Evolutionary conservation across 1,140 invertebrate species (phyloP), one percentile per base, ranked within the genome.

Genomic region (Drosophila lacteicornis): DNA sequence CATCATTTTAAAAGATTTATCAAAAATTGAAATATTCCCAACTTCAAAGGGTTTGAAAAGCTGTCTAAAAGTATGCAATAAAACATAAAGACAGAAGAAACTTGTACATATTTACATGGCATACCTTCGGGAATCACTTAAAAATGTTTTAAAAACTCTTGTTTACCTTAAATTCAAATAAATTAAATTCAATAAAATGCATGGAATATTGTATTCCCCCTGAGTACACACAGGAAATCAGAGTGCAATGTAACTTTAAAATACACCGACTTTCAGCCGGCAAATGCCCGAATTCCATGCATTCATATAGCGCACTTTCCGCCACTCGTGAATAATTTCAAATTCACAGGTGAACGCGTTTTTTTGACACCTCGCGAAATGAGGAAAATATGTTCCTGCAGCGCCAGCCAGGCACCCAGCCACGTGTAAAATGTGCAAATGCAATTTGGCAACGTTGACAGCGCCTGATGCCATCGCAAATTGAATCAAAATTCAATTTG

Each of bases 341-440:
- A 59, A 73, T 73, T 73, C 17, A 60, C 38, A 60, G 69, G 69
- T 50, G 67, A 71, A 59, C 30, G 69, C 66, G 38, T 30, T 75
- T 75, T 65, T 75, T 57, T 57, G 38, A 75, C 73, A 75, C 30
- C 22, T 58, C 36, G 59, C 59, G 59, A 75, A 75, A 75, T 75
- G 58, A 50, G 70, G 42, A 75, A 75, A 65, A 75, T 75, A 75
- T 67, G 61, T 50, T 43, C 30, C 57, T 45, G 57, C 33, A 55
- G 11, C 25, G 30, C 40, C 36, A 77, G 53, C 38, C 38, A 40
- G 13, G 30, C 50, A 40, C 19, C 40, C 65, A 80, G 63, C 74
- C 61, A 50, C 22, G 82, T 76, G 81, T 73, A 68, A 84, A 80
- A 80, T 73, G 73, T 85, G 82, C 69, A 85, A 84, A 85, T 84